phyloP scores from a whole-genome alignment of 2,797 vertebrate genomes.

The Pipistrellus pipistrellus region DNA sequence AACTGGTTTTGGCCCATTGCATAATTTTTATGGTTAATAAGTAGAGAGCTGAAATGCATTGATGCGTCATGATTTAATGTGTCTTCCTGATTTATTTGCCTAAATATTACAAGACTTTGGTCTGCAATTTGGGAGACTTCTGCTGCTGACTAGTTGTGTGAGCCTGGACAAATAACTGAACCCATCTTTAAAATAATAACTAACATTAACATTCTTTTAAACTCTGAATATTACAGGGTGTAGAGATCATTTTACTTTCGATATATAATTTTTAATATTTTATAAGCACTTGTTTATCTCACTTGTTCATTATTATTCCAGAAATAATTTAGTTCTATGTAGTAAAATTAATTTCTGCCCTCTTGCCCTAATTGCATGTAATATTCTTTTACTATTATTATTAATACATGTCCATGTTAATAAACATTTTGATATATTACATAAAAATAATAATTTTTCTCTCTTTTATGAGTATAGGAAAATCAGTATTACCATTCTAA shows the following conservation, averaged over 20 bases:
- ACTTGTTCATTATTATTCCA: background rate
- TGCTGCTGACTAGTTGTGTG: background rate
- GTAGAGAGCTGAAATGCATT: background rate
- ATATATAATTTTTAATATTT: constrained; percentile 1
- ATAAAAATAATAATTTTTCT: background rate
- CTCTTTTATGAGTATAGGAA: background rate
- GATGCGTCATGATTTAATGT: background rate
- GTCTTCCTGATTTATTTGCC: background rate
- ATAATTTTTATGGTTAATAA: background rate
- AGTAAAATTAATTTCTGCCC: background rate
- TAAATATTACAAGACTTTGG: background rate
- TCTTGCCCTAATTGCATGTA: background rate
- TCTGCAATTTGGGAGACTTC: background rate
- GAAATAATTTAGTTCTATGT: constrained; percentile 12
- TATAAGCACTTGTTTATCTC: background rate
- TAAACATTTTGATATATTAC: constrained; percentile 6
- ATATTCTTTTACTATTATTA: background rate
- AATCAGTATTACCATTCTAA: background rate
- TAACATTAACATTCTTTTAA: background rate
- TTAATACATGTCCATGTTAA: background rate
- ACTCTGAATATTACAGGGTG: background rate
- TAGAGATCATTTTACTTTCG: constrained; percentile 42
- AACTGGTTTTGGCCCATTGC: background rate
- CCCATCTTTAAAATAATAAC: constrained; percentile 17
- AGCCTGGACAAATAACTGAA: background rate